Evolutionary conservation across 2,888 invertebrate genomes (phyloP), one percentile per base, ranked within the genome.

Genomic region (Arrhopalites spinosus): DNA sequence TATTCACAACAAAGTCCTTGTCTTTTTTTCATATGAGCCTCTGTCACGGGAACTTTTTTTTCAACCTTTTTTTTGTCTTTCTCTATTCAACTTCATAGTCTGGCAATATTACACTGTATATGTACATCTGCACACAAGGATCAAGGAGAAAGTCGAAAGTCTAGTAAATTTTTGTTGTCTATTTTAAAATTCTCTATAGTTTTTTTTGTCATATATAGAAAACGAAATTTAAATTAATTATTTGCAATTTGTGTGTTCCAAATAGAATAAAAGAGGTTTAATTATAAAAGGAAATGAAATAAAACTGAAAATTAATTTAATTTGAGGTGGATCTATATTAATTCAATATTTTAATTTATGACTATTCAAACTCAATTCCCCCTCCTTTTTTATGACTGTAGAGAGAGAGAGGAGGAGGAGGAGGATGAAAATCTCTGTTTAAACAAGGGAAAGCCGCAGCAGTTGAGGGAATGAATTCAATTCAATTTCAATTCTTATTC

Each of bases 31-130:
- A 59, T 59, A 59, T 59, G 64, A 43, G 64, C 11, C 64, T 36
- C 64, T 64, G 36, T 64, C 43, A 43, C 64, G 36, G 25, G 36
- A 8, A 43, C 64, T 64, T n/a, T n/a, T n/a, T n/a, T n/a, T 23
- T n/a, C 64, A 43, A 64, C 17, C n/a, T 64, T 64, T 64, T 29
- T 25, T n/a, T 20, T 61, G 13, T 23, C 61, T 61, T 25, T 29
- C 8, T 61, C 61, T 23, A 5, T 64, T 43, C 29, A n/a, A n/a
- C n/a, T n/a, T n/a, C n/a, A n/a, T n/a, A n/a, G n/a, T n/a, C n/a
- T 17, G 47, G 1, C 1, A n/a, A 1, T 47, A 2, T 13, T 47
- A 45, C 15, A 11, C 45, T 56, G 53, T 56, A 56, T 56, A 20
- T 56, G 53, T 56, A 56, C 23, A 20, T 56, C n/a, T 17, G 1